Percentiles rank a stretch among this genome's conserved stretches.
Evolutionary conservation across 2,113 vertebrate species (phyloP).

Genomic region (Toxotes jaculatrix): DNA sequence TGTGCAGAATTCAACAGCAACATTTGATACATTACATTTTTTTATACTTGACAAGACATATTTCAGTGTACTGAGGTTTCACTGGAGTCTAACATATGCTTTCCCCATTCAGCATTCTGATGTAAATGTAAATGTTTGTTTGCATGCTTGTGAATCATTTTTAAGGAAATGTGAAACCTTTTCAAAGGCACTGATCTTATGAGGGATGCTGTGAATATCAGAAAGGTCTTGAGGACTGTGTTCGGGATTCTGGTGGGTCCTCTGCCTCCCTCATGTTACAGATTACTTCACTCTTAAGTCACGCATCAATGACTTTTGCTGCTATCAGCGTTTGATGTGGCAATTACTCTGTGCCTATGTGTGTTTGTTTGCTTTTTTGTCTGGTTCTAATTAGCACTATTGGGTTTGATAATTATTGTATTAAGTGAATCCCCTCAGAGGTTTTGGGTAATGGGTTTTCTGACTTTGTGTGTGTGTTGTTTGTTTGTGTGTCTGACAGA

Average conservation of each 20-base stretch:
- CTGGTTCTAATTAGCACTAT: conserved; percentile 57
- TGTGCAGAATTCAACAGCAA: no score
- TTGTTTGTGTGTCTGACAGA: conserved; percentile 34
- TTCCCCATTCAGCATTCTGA: background rate
- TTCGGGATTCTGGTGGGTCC: conserved; percentile 2
- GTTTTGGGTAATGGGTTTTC: conserved; percentile 60
- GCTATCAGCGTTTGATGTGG: conserved; percentile 15
- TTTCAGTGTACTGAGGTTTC: background rate
- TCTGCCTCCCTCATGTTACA: conserved; percentile 10
- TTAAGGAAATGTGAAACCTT: background rate
- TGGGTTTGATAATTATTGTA: conserved; percentile 56
- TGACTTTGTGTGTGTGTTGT: conserved; percentile 35
- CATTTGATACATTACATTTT: background rate
- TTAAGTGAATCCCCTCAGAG: conserved; percentile 53
- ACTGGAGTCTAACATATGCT: background rate
- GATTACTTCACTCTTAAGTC: conserved; percentile 13
- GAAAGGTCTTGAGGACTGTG: background rate
- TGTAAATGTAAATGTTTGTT: background rate
- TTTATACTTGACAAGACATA: background rate
- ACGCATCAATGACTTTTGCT: conserved; percentile 19
- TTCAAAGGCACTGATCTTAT: background rate
- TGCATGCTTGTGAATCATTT: no score
- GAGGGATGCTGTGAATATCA: conserved; percentile 15
- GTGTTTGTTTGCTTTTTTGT: conserved; percentile 30
- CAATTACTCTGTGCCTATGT: background rate